Evolutionary conservation across 2,797 vertebrate species (phyloP), one percentile per base, ranked within the genome.

Genomic region (Synaphobranchus kaupii): DNA sequence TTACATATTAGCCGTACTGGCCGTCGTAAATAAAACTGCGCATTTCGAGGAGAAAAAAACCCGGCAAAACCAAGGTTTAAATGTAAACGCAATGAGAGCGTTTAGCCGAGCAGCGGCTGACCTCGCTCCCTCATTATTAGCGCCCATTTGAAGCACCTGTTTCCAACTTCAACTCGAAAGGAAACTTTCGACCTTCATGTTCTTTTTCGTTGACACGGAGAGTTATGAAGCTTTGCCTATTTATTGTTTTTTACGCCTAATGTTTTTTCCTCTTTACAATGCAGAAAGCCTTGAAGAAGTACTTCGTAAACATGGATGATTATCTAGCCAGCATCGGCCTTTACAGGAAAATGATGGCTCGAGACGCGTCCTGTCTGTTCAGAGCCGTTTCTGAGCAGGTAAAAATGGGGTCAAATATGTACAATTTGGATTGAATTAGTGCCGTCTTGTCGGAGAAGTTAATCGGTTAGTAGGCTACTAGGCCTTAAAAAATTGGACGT

Each of bases 351-450:
- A 97, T 98, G 94, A 97, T 97, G 89, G 97, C 98, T 15, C 96
- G 98, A 88, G 98, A 99, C 92, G 97, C 97, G 50, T 98, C 98
- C 66, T 98, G 97, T 85, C 96, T 99, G 82, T 99, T 99, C 94
- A 93, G 98, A 86, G 97, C 98, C 28, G 96, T 99, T 91, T 98
- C 98, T 0, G 98, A 99, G 90, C 98, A 99, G 97, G 98, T 99
- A 94, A 91, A 90, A 66, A 68, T 15, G 25, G 58, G 63, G 63
- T 68, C n/a, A 78, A 31, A 20, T 78, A 47, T 63, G 20, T 47
- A 9, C 2, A 22, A 4, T 83, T 20, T 34, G 8, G 34, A 10
- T 34, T 4, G 10, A 48, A 84, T 47, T 84, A 73, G 31, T 73
- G 12, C 68, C 31, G 31, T 10, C 68, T 73, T 73, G 68, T 73